These are phyloP conservation scores for Aphaenogaster floridana DNA, from an alignment of 1,140 invertebrate genomes.

Conservation along the genomic window DNA sequence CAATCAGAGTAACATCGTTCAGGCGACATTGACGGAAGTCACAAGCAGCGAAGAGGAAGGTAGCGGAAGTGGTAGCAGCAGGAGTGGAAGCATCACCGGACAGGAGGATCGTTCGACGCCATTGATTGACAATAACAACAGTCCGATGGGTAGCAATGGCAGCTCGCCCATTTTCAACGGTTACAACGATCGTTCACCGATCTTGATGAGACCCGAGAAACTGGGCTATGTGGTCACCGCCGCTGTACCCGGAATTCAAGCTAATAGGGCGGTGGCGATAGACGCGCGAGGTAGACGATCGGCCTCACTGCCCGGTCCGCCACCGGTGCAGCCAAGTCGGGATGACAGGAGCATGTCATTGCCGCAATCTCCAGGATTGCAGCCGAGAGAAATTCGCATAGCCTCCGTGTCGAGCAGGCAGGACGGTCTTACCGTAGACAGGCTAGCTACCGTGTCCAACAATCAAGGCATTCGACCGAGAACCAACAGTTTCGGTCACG, in stretches of 20 bases:
- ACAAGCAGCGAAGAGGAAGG: constrained; percentile 84
- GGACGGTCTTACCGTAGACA: constrained; percentile 72
- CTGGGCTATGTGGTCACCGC: constrained; percentile 76
- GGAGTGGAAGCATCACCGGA: constrained; percentile 81
- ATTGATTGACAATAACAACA: constrained; percentile 74
- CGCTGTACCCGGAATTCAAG: constrained; percentile 34
- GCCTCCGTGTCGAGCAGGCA: constrained; percentile 72
- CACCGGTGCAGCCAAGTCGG: constrained; percentile 58
- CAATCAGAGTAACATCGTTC: constrained; percentile 28
- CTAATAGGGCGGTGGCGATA: not conserved
- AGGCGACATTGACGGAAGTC: constrained; percentile 83
- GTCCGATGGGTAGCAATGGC: constrained; percentile 76
- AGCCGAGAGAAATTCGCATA: constrained; percentile 76
- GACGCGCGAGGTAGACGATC: constrained; percentile 82
- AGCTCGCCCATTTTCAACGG: constrained; percentile 81
- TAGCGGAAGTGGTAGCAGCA: constrained; percentile 82
- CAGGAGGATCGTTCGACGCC: constrained; percentile 82
- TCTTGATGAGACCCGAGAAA: constrained; percentile 83
- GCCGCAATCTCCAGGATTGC: constrained; percentile 81
- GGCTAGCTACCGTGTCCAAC: constrained; percentile 36
- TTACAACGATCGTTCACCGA: constrained; percentile 82
- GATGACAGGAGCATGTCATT: constrained; percentile 85
- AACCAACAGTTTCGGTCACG: constrained; percentile 73
- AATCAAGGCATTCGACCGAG: constrained; percentile 61
- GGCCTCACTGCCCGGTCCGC: constrained; percentile 81